These are phyloP conservation scores for Oxyteleia sp. DNA, from an alignment of 2,888 invertebrate species.

Conservation along the genomic window DNA sequence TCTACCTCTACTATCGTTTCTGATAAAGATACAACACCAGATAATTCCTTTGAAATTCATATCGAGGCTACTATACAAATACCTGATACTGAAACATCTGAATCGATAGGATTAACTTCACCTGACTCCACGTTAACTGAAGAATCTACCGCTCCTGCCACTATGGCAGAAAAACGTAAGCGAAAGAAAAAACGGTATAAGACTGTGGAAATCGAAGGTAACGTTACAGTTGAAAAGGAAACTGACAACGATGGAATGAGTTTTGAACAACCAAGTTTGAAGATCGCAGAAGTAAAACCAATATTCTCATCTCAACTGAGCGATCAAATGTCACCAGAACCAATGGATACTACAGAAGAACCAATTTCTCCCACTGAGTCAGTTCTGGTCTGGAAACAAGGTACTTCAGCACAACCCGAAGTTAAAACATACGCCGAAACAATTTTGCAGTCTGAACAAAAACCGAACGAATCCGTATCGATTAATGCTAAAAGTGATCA, in stretches of 20 bases:
- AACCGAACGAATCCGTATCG: conserved; percentile 6
- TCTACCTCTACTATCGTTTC: conserved; percentile 55
- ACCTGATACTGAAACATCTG: conserved; percentile 79
- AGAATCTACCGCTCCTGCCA: conserved; percentile 43
- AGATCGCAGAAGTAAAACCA: conserved; percentile 31
- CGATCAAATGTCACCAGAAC: conserved; percentile 65
- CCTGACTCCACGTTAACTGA: conserved; percentile 50
- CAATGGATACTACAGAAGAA: conserved; percentile 78
- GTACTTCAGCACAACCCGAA: conserved; percentile 57
- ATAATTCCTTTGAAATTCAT: conserved; percentile 82
- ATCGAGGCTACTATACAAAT: conserved; percentile 84
- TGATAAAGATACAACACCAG: conserved; percentile 78
- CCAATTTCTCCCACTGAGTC: conserved; percentile 82
- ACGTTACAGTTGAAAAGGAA: conserved; percentile 56
- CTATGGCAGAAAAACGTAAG: conserved; percentile 42
- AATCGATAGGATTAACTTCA: conserved; percentile 65
- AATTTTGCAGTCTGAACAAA: conserved; percentile 74
- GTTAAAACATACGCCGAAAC: conserved; percentile 79
- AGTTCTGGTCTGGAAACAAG: conserved; percentile 62
- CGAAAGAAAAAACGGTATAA: conserved; percentile 76
- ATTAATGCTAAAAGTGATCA: conserved; percentile 50
- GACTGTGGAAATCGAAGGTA: conserved; percentile 73
- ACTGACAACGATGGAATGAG: conserved; percentile 74
- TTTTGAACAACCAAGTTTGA: conserved; percentile 74
- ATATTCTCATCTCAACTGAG: neutral